Evolutionary conservation across 2,113 vertebrate species (phyloP).

Genomic region (Onychostruthus taczanowskii): DNA sequence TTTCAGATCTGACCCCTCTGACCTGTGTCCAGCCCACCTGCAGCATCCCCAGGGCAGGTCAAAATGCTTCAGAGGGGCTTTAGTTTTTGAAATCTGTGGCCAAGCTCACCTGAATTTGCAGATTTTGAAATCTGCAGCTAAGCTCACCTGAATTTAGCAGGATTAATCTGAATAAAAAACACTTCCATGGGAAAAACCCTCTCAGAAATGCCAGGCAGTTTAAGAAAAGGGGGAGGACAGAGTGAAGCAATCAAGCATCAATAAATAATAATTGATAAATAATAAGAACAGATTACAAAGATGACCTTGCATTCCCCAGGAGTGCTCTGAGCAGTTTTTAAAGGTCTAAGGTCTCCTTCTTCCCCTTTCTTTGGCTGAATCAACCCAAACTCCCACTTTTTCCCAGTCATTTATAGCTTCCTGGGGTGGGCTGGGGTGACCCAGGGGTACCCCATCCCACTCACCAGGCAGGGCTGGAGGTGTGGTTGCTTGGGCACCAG

Average conservation of each 20-base stretch:
- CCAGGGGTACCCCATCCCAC: not conserved
- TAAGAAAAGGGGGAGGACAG: not conserved
- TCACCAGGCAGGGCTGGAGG: not conserved
- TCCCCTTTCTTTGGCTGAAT: not conserved
- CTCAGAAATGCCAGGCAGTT: not conserved
- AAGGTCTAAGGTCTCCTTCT: accelerated
- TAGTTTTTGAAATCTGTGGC: not conserved
- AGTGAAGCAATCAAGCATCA: not conserved
- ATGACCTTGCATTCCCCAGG: not conserved
- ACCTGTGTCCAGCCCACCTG: accelerated
- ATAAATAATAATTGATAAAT: not conserved
- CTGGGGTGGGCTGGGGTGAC: not conserved
- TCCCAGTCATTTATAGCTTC: not conserved
- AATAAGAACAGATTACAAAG: not conserved
- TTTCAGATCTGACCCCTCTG: not conserved
- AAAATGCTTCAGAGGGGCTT: not conserved
- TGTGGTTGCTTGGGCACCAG: not conserved
- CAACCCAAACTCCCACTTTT: not conserved
- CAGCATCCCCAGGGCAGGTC: not conserved
- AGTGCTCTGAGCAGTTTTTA: not conserved
- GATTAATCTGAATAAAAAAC: not conserved
- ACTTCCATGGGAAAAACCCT: accelerated
- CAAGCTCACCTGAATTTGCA: not conserved
- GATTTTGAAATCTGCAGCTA: not conserved
- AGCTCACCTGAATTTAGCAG: not conserved